Evolutionary conservation across 2,888 invertebrate genomes (phyloP).

Genomic region (Lordiphosa andalusiaca): DNA sequence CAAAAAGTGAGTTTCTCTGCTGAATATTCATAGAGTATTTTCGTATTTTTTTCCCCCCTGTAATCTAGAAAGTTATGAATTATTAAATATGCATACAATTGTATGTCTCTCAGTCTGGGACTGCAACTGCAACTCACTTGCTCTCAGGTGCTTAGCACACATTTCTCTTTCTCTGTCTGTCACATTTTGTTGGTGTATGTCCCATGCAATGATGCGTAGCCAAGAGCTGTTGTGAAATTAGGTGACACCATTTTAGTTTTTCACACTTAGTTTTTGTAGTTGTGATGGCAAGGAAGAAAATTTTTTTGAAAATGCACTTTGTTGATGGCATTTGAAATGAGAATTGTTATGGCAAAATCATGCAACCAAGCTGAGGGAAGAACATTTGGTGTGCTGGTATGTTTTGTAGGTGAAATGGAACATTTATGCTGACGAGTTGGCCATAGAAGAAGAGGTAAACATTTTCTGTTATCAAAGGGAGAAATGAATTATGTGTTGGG

Average conservation of each 20-base stretch:
- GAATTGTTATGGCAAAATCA: conserved; percentile 11
- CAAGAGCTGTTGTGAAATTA: conserved; percentile 59
- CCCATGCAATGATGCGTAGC: conserved; percentile 50
- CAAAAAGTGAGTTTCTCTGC: conserved; percentile 2
- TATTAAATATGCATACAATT: conserved; percentile 75
- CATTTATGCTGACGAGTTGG: too few relatives aligned
- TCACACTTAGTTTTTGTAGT: conserved; percentile 15
- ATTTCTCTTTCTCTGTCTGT: conserved; percentile 10
- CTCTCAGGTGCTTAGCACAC: conserved; percentile 42
- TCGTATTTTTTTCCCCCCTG: conserved; percentile 34
- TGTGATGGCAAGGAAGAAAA: conserved; percentile 2
- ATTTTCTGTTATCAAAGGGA: too few relatives aligned
- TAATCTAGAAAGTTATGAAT: conserved; percentile 70
- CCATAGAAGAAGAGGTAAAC: too few relatives aligned
- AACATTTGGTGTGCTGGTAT: too few relatives aligned
- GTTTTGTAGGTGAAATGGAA: too few relatives aligned
- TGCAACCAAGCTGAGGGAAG: too few relatives aligned
- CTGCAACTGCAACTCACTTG: conserved; percentile 25
- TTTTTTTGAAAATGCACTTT: conserved; percentile 57
- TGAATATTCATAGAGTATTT: conserved; percentile 18
- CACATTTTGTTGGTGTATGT: conserved; percentile 41
- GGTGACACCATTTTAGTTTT: conserved; percentile 68
- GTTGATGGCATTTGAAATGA: conserved; percentile 60
- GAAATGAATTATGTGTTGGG: too few relatives aligned
- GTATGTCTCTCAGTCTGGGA: conserved; percentile 43